phyloP scores from a whole-genome alignment of 2,888 invertebrate genomes.

The Aleiodes testaceus region DNA sequence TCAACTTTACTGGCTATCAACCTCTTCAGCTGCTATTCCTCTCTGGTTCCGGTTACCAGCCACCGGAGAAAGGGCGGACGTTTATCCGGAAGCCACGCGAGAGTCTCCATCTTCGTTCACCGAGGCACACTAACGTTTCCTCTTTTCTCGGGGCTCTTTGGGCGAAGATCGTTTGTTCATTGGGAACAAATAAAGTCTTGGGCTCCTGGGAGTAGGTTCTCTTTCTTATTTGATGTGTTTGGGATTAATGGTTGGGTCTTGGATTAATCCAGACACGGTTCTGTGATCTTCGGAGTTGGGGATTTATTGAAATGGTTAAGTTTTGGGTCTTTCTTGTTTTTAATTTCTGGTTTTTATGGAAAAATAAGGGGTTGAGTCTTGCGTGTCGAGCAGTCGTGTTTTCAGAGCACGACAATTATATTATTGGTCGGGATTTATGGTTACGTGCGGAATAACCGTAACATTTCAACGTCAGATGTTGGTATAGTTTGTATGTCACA shows the following conservation, averaged over 20 bases:
- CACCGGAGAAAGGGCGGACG: slow-evolving; percentile 53
- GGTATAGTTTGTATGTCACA: not conserved
- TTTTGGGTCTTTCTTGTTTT: slow-evolving; percentile 12
- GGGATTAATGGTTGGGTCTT: too few relatives aligned
- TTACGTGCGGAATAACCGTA: slow-evolving; percentile 49
- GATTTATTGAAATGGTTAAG: too few relatives aligned
- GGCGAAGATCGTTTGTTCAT: slow-evolving; percentile 55
- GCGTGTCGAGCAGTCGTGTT: slow-evolving; percentile 50
- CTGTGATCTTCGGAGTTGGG: too few relatives aligned
- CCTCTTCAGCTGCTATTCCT: slow-evolving; percentile 31
- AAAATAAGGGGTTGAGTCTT: slow-evolving; percentile 26
- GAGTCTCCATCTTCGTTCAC: slow-evolving; percentile 53
- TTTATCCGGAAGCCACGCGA: slow-evolving; percentile 57
- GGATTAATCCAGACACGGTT: too few relatives aligned
- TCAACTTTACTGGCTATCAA: slow-evolving; percentile 44
- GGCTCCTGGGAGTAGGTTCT: slow-evolving; percentile 49
- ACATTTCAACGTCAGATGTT: slow-evolving; percentile 42
- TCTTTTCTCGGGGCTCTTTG: slow-evolving; percentile 34
- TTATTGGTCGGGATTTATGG: slow-evolving; percentile 55
- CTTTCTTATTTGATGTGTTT: slow-evolving; percentile 17
- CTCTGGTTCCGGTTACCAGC: slow-evolving; percentile 45
- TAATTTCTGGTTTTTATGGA: not conserved
- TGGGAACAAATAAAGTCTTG: slow-evolving; percentile 59
- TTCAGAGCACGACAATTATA: slow-evolving; percentile 53
- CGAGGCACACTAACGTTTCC: slow-evolving; percentile 42